Percentiles rank a stretch among this genome's conserved stretches.
Conservation (phyloP, 2,113 vertebrate genomes). For the Cyprinus carpio region DNA sequence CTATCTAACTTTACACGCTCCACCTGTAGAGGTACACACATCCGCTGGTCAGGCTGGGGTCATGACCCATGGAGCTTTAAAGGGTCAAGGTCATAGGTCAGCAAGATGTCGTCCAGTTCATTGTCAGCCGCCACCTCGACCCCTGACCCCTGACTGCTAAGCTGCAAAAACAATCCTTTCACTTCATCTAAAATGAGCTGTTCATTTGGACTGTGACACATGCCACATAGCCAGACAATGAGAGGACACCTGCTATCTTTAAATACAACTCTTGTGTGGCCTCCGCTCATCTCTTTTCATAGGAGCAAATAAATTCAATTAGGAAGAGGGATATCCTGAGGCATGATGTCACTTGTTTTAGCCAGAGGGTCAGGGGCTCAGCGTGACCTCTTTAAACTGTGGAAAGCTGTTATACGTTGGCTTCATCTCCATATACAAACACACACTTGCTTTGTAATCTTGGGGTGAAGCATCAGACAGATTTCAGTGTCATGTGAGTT, state of each 20-base stretch:
- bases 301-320: conserved; percentile 37
- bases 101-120: conserved; percentile 38
- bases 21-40: background rate
- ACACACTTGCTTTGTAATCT: background rate
- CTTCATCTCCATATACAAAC: conserved; percentile 5
- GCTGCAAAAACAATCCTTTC: conserved; percentile 13
- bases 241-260: conserved; percentile 51
- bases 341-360: conserved; percentile 39
- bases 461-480: background rate
- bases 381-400: conserved; percentile 29
- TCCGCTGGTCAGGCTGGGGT: background rate
- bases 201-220: conserved; percentile 26
- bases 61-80: background rate
- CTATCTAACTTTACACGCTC: background rate
- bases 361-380: background rate
- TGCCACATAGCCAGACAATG: conserved; percentile 40
- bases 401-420: conserved; percentile 7
- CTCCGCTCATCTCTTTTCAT: conserved; percentile 18
- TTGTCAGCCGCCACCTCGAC: conserved; percentile 18
- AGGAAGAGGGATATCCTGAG: conserved; percentile 29
- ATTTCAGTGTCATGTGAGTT: conserved; percentile 23
- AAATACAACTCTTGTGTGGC: conserved; percentile 30
- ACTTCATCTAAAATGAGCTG: conserved; percentile 28
- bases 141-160: conserved; percentile 37
- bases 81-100: conserved; percentile 47